Conservation (phyloP, 2,113 vertebrate genomes). For the Psephotus haematonotus region DNA sequence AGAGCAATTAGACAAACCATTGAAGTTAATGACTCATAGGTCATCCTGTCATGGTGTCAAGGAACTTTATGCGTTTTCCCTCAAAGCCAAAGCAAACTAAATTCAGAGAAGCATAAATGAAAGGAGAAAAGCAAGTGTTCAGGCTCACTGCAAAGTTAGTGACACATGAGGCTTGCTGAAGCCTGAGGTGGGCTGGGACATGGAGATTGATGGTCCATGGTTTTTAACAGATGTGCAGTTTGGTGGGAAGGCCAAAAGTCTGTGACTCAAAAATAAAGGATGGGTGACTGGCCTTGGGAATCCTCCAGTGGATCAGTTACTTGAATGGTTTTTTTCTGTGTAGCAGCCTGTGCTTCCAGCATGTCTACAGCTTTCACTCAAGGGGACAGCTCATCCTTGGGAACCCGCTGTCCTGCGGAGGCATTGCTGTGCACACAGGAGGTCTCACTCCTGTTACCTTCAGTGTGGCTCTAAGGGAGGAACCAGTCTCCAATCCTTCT, state of each 20-base stretch:
- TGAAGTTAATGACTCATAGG: slow-evolving; percentile 48
- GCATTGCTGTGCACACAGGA: neutral
- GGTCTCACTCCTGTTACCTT: neutral
- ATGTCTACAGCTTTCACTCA: neutral
- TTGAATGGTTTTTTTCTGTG: neutral
- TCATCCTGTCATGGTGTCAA: slow-evolving; percentile 36
- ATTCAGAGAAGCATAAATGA: slow-evolving; percentile 40
- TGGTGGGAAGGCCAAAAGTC: neutral
- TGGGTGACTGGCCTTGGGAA: slow-evolving; percentile 18
- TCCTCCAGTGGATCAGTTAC: neutral
- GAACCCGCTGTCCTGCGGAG: neutral
- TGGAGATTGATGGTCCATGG: neutral
- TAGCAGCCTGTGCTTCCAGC: neutral
- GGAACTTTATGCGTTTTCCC: slow-evolving; percentile 41
- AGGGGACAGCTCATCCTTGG: neutral
- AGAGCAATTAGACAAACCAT: slow-evolving; percentile 2
- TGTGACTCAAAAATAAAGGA: neutral
- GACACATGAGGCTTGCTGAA: slow-evolving; percentile 46
- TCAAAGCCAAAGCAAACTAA: slow-evolving; percentile 53
- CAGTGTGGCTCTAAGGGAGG: neutral
- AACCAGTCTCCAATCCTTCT: neutral
- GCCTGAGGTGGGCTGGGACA: slow-evolving; percentile 24
- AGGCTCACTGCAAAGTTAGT: slow-evolving; percentile 63
- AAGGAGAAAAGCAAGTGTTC: slow-evolving; percentile 56
- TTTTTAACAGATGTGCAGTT: slow-evolving; percentile 43